Percentiles rank a stretch among this genome's conserved stretches.
phyloP scores from a whole-genome alignment of 2,797 vertebrate genomes.

The Manis crassicaudata region DNA sequence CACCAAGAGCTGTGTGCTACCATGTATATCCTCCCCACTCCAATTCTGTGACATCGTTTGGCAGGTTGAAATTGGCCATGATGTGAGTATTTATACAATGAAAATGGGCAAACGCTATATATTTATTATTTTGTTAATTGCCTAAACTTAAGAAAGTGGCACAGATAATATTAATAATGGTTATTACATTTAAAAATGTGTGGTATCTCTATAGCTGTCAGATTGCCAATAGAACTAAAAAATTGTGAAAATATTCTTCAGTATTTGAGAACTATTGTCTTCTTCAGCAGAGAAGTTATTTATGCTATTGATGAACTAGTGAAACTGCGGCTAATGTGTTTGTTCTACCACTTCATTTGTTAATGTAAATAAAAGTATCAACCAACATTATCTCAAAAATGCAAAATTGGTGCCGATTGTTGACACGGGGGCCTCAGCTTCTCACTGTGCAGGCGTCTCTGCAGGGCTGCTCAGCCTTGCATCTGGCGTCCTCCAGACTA shows the following conservation, averaged over 20 bases:
- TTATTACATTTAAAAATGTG: background rate
- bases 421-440: background rate
- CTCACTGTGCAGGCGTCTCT: background rate
- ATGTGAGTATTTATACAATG: background rate
- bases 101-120: background rate
- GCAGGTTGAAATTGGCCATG: background rate
- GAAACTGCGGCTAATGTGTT: background rate
- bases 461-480: background rate
- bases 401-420: background rate
- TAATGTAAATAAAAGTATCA: conserved; percentile 28
- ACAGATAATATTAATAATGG: background rate
- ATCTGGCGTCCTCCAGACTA: background rate
- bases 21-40: background rate
- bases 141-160: background rate
- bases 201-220: background rate
- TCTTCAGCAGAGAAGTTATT: background rate
- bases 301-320: background rate
- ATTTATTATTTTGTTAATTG: background rate
- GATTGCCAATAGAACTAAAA: background rate
- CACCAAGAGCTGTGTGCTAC: background rate
- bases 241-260: background rate
- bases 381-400: background rate
- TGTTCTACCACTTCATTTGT: background rate
- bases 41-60: background rate
- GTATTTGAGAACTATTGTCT: background rate